phyloP scores from a whole-genome alignment of 2,113 vertebrate genomes.

The Trachemys scripta region DNA sequence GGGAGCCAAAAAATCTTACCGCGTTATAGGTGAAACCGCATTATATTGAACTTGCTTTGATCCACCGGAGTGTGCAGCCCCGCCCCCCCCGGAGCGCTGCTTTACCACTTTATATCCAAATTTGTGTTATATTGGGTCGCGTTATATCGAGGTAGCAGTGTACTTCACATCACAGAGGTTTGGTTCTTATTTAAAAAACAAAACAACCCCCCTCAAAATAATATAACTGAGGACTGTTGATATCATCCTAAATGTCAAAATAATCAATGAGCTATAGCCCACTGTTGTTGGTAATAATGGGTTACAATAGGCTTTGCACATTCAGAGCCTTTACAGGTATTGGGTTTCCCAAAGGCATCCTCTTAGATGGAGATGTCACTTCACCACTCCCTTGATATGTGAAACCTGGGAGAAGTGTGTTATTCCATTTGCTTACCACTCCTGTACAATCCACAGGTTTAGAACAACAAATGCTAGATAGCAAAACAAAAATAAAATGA shows the following conservation, averaged over 20 bases:
- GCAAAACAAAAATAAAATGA: no score
- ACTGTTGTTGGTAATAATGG: not conserved
- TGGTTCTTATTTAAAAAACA: no score
- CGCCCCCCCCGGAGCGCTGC: no score
- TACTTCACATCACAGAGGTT: no score
- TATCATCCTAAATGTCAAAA: not conserved
- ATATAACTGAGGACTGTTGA: not conserved
- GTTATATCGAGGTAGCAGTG: no score
- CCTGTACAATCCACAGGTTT: not conserved
- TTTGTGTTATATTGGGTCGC: no score
- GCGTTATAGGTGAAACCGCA: no score
- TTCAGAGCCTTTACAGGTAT: not conserved
- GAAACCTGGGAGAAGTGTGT: not conserved
- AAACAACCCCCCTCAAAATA: no score
- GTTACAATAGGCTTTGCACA: not conserved
- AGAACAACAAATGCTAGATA: not conserved
- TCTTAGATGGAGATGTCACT: not conserved
- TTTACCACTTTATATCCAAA: no score
- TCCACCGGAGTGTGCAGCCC: no score
- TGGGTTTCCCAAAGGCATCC: not conserved
- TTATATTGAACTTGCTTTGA: no score
- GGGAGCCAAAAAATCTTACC: no score
- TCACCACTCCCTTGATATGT: not conserved
- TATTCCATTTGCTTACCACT: not conserved
- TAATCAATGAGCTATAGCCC: not conserved